phyloP scores from a whole-genome alignment of 2,113 vertebrate genomes.

The Planiliza haematocheilus region DNA sequence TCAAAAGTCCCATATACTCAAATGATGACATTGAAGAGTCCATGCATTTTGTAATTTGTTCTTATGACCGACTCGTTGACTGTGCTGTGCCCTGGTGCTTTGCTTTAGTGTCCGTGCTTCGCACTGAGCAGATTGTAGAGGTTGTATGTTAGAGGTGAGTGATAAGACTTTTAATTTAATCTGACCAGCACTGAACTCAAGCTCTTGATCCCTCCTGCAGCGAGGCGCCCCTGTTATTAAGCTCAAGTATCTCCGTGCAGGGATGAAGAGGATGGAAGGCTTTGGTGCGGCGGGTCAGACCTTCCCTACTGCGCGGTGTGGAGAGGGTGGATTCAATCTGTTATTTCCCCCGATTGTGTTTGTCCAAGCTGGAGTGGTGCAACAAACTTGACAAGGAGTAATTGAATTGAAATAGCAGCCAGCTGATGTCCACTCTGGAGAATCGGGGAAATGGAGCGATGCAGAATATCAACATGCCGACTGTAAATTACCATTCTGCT shows the following conservation, averaged over 20 bases:
- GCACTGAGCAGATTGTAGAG: constrained; percentile 19
- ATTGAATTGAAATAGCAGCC: constrained; percentile 54
- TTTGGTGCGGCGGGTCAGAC: constrained; percentile 32
- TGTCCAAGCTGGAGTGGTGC: constrained; percentile 30
- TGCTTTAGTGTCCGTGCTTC: neutral
- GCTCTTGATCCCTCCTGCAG: constrained; percentile 41
- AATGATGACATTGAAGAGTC: too few species aligned
- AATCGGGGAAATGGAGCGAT: neutral
- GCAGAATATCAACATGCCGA: constrained; percentile 11
- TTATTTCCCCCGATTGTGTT: constrained; percentile 23
- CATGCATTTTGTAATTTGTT: neutral
- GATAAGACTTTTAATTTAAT: constrained; percentile 58
- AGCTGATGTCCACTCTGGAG: constrained; percentile 52
- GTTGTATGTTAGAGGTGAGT: constrained; percentile 23
- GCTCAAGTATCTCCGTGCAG: constrained; percentile 46
- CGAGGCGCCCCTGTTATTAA: constrained; percentile 37
- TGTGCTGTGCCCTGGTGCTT: rapidly evolving
- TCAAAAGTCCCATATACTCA: too few species aligned
- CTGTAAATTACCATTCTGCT: neutral
- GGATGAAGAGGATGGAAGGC: constrained; percentile 37
- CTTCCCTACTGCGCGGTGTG: constrained; percentile 18
- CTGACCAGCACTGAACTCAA: constrained; percentile 20
- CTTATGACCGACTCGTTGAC: neutral
- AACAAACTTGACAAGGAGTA: constrained; percentile 39
- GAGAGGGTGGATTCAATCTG: constrained; percentile 35